Conservation (phyloP, 2,797 vertebrate species). For the Erethizon dorsatum region DNA sequence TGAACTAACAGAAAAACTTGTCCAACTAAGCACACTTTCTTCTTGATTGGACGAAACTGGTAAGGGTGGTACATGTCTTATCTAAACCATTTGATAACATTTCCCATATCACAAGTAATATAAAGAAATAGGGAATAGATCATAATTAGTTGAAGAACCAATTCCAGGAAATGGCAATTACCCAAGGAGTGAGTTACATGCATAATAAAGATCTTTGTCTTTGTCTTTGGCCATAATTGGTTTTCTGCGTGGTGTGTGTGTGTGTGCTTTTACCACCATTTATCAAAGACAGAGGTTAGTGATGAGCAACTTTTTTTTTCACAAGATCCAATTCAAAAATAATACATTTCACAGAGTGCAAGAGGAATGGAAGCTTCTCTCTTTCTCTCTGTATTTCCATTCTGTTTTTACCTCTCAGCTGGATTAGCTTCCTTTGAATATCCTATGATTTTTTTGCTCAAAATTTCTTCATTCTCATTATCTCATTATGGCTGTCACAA, state of each 20-base stretch:
- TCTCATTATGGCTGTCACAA: neutral
- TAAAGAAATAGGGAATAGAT: neutral
- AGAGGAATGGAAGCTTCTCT: neutral
- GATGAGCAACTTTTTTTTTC: neutral
- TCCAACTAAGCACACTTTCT: neutral
- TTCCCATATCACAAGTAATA: neutral
- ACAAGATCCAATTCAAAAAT: neutral
- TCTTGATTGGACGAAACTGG: neutral
- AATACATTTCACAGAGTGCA: neutral
- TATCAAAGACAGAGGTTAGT: neutral
- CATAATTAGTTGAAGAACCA: constrained; percentile 7
- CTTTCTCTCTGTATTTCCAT: neutral
- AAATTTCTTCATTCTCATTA: constrained; percentile 55
- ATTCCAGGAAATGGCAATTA: neutral
- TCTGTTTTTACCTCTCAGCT: neutral
- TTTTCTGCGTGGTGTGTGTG: neutral
- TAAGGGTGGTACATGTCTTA: neutral
- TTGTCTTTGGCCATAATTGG: neutral
- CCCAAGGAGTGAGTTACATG: neutral
- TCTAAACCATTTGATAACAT: neutral
- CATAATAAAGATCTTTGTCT: neutral
- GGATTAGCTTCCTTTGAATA: constrained; percentile 36
- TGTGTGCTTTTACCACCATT: neutral
- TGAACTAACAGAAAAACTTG: neutral
- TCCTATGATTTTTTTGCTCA: neutral